Conservation (phyloP, 2,113 vertebrate genomes). For the Cygnus buccinator region DNA sequence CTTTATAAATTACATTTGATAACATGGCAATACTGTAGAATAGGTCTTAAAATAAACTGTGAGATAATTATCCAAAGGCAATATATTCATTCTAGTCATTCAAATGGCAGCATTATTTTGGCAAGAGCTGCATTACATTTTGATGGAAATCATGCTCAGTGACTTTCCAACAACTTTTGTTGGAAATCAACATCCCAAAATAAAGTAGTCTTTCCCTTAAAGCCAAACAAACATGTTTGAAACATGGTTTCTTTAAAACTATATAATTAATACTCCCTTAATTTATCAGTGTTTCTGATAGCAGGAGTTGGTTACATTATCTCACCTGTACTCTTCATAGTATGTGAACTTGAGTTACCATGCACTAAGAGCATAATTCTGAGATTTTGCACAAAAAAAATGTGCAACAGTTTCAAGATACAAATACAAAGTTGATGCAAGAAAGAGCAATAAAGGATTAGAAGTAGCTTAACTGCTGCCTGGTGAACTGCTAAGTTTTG, state of each 20-base stretch:
- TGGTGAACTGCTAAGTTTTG: neutral
- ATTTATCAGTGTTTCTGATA: neutral
- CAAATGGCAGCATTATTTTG: neutral
- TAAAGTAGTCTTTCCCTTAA: neutral
- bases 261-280: neutral
- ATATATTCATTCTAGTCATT: neutral
- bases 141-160: neutral
- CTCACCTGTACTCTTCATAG: rapidly evolving
- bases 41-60: neutral
- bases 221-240: neutral
- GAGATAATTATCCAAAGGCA: neutral
- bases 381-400: neutral
- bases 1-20: neutral
- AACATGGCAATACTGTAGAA: neutral
- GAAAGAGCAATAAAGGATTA: neutral
- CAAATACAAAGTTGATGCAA: neutral
- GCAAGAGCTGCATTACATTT: neutral
- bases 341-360: neutral
- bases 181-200: neutral
- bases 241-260: neutral
- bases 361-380: neutral
- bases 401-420: neutral
- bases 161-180: neutral
- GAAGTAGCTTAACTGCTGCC: neutral
- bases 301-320: neutral